These are phyloP conservation scores for Nomia melanderi DNA, from an alignment of 1,140 invertebrate genomes.

Conservation along the genomic window DNA sequence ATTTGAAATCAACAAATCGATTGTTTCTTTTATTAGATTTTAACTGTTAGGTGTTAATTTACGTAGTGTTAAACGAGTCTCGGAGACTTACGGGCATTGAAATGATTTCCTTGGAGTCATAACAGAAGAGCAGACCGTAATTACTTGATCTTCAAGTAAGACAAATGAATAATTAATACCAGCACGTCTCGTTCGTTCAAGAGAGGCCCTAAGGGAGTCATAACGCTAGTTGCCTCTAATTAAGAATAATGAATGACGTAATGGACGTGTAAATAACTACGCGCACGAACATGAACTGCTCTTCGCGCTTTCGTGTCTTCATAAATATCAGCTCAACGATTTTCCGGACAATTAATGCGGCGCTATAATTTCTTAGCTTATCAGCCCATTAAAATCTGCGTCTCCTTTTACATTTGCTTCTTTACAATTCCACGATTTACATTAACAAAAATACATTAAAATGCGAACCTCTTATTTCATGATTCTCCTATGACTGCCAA, in stretches of 20 bases:
- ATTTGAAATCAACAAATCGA: too few species aligned
- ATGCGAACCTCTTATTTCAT: too few species aligned
- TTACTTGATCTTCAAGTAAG: conserved; percentile 54
- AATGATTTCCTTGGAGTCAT: conserved; percentile 27
- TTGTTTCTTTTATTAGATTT: too few species aligned
- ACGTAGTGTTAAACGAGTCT: too few species aligned
- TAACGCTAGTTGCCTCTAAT: conserved; percentile 73
- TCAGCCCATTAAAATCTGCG: too few species aligned
- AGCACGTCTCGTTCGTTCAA: conserved; percentile 32
- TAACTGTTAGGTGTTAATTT: too few species aligned
- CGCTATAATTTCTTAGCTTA: not conserved
- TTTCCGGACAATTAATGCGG: not conserved
- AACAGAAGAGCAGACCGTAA: conserved; percentile 52
- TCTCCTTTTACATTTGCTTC: too few species aligned
- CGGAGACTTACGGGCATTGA: not conserved
- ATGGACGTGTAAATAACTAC: conserved; percentile 69
- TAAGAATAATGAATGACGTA: conserved; percentile 73
- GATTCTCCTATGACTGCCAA: too few species aligned
- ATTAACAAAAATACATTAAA: too few species aligned
- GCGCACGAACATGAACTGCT: conserved; percentile 37
- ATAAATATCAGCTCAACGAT: not conserved
- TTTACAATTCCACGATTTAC: too few species aligned
- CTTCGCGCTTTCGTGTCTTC: conserved; percentile 44
- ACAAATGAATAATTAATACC: conserved; percentile 69
- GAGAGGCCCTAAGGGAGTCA: conserved; percentile 51